These are phyloP conservation scores for Netelia inedita DNA, from an alignment of 2,888 invertebrate species.

Conservation along the genomic window DNA sequence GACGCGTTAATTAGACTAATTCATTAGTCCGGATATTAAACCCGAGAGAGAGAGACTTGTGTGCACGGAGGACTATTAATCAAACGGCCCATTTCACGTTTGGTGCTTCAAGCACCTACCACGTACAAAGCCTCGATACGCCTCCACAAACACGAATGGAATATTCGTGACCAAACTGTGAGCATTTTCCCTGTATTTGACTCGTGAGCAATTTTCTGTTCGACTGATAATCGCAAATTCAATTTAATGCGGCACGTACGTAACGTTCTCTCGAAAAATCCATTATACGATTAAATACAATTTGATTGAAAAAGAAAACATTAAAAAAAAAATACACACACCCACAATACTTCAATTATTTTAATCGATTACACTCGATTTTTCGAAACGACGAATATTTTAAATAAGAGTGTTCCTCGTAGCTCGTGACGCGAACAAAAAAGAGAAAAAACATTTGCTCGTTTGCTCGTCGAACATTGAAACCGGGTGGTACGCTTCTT, in stretches of 20 bases:
- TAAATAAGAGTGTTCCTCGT: neutral
- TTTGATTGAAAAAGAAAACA: too few relatives aligned
- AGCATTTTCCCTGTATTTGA: conserved; percentile 11
- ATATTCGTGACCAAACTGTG: conserved; percentile 23
- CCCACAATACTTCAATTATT: too few relatives aligned
- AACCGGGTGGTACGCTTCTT: neutral
- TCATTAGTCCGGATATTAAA: conserved; percentile 58
- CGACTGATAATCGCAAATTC: neutral
- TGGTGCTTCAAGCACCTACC: conserved; percentile 15
- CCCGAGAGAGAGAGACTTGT: conserved; percentile 7
- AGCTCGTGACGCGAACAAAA: too few relatives aligned
- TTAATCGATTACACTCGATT: too few relatives aligned
- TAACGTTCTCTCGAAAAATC: neutral
- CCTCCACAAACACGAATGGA: conserved; percentile 11
- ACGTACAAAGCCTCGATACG: neutral
- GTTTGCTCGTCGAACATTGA: neutral
- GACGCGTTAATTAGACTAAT: conserved; percentile 61
- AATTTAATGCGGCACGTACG: neutral
- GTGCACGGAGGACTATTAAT: conserved; percentile 47
- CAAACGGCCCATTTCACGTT: conserved; percentile 50
- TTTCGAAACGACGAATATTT: neutral
- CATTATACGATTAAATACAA: neutral
- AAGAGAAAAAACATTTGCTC: too few relatives aligned
- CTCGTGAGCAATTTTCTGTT: neutral
- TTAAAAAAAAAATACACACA: too few relatives aligned